Evolutionary conservation across 2,888 invertebrate species (phyloP), one percentile per base, ranked within the genome.

Genomic region (Rhamphomyia laevipes): DNA sequence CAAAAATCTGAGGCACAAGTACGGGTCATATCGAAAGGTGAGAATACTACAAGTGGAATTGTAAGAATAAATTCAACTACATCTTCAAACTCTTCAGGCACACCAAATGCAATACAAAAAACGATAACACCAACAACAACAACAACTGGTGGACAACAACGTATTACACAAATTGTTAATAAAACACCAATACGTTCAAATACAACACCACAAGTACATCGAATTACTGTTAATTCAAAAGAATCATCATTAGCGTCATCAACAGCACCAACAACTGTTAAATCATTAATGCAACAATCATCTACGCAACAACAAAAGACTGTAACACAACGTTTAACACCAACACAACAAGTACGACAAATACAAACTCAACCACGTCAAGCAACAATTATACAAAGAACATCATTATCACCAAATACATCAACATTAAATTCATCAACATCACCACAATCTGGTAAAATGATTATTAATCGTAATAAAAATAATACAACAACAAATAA

Each of bases 21-120:
- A 49, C 66, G 68, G n/a, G 62, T 70, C 54, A 55, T 71, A 45
- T 57, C 67, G 27, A 66, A 66, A 52, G 62, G 66, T 35, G 71
- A 70, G 51, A 58, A 64, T 49, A 53, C 56, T 17, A 61, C 54
- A 48, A 64, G 67, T 33, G 71, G 71, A 16, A 65, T 71, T 23
- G 64, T 70, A 27, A 65, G 71, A 11, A 57, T 65, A 49, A 57
- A 57, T 13, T 55, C 59, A n/a, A 58, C 56, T 38, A 45, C 35
- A 35, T n/a, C 49, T 12, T 37, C 42, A 30, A n/a, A 13, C n/a
- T 13, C 35, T n/a, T 43, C 37, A 46, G 41, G 41, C 9, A 21
- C 21, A 13, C 11, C 6, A 41, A 18, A 18, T 12, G 13, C 13
- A 21, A 18, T 13, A n/a, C 37, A 35, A 16, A 21, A 45, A 37